Base-by-base conservation (phyloP, 2,888 invertebrate species). In the Poecilus cupreus region DNA sequence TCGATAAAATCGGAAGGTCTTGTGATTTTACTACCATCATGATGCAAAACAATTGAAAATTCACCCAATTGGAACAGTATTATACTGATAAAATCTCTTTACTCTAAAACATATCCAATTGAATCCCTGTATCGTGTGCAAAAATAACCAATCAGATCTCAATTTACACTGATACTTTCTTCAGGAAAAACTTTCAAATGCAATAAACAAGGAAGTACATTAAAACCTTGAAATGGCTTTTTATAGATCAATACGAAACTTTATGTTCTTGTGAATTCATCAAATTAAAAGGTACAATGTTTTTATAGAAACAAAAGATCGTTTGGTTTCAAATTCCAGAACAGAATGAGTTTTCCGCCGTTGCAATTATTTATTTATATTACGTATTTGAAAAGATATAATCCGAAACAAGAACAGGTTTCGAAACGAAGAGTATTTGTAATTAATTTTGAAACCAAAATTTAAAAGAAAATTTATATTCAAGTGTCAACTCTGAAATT, bases 391-490 rank as follows among this genome's bases (percentile, higher is more conserved):
- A 26, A 26, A 26, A 26, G 3, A 2, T 3, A 2, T 26, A 5
- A 26, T 3, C 3, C 5, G 5, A 26, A 5, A 3, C 5, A 32
- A 32, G 32, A 32, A 32, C 5, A 32, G 6, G 32, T 32, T 32
- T 2, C n/a, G n/a, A 32, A 32, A 32, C 8, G 8, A 32, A 32
- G 2, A 32, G 8, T 32, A 32, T 6, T 5, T 6, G 8, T 32
- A 32, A 32, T 32, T 32, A 1, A 5, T 0, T 1, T 3, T 2
- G 64, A 37, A 32, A 68, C n/a, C 32, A 37, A 32, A 68, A 20
- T 68, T 68, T 37, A 18, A 37, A 39, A 2, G 20, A 39, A 18
- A 68, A 39, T 68, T 68, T 68, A 68, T 68, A 68, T 68, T 68
- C 64, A 68, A 68, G 37, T 37, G 39, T 68, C 39, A 32, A 20